Evolutionary conservation across 2,113 vertebrate species (phyloP).

Genomic region (Microtus pennsylvanicus): DNA sequence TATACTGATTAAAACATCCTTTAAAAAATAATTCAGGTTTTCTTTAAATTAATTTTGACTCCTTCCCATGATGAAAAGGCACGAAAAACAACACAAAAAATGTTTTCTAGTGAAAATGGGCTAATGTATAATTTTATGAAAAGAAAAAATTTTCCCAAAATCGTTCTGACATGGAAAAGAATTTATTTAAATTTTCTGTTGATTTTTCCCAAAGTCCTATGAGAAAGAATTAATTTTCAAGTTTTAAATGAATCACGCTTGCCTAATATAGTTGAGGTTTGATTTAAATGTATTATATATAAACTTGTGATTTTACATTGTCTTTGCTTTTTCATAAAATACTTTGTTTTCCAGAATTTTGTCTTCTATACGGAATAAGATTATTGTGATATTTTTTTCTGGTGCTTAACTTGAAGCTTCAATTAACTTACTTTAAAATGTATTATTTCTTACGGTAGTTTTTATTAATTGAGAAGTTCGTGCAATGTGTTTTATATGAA

Average conservation of each 20-base stretch:
- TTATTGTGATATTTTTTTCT: background rate
- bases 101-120: background rate
- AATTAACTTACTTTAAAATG: background rate
- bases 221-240: background rate
- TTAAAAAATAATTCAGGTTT: slow-evolving; percentile 15
- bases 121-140: background rate
- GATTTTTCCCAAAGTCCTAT: background rate
- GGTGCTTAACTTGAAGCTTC: background rate
- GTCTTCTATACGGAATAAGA: background rate
- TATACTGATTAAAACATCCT: background rate
- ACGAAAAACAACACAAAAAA: background rate
- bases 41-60: background rate
- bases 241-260: background rate
- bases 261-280: background rate
- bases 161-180: background rate
- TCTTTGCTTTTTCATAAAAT: background rate
- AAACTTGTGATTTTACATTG: background rate
- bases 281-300: background rate
- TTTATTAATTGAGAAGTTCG: background rate
- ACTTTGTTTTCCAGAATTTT: background rate
- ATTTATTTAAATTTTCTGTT: slow-evolving; percentile 2
- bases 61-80: background rate
- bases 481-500: background rate
- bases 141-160: background rate
- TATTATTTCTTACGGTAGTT: background rate